phyloP scores from a whole-genome alignment of 2,113 vertebrate genomes.

The Aplodontia rufa region DNA sequence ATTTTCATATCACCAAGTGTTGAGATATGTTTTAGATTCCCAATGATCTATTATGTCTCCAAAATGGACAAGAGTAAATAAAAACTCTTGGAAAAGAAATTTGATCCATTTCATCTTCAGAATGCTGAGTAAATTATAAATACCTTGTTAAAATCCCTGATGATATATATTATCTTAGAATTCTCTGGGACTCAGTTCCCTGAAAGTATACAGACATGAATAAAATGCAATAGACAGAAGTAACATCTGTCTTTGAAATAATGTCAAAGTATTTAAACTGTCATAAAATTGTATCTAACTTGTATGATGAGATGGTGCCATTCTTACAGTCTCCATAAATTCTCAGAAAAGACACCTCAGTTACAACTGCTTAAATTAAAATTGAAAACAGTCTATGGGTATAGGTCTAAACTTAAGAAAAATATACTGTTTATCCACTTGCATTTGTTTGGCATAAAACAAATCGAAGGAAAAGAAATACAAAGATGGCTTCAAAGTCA shows the following conservation, averaged over 20 bases:
- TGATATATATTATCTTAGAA: not conserved
- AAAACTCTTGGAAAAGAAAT: not conserved
- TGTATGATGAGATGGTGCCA: not conserved
- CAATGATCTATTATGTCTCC: not conserved
- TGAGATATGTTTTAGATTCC: not conserved
- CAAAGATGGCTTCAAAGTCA: not conserved
- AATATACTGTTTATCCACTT: not conserved
- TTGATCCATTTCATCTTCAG: not conserved
- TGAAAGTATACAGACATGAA: not conserved
- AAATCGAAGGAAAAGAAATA: not conserved
- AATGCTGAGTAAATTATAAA: not conserved
- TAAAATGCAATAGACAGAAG: conserved; percentile 10
- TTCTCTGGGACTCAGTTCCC: not conserved
- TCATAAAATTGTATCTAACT: not conserved
- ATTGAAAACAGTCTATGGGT: not conserved
- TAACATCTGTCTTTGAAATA: conserved; percentile 2
- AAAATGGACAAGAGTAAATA: not conserved
- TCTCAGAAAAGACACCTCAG: not conserved
- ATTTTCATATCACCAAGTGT: conserved; percentile 20
- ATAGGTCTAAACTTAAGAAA: not conserved
- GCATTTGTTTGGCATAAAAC: not conserved
- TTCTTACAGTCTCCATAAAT: not conserved
- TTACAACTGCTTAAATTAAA: conserved; percentile 7
- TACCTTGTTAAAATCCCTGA: not conserved
- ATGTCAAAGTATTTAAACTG: conserved; percentile 11